A percentile compares a stretch with the other conserved stretches of the same genome.
These are phyloP conservation scores for Spheniscus mendiculus DNA, from an alignment of 2,113 vertebrate genomes.

Conservation along the genomic window DNA sequence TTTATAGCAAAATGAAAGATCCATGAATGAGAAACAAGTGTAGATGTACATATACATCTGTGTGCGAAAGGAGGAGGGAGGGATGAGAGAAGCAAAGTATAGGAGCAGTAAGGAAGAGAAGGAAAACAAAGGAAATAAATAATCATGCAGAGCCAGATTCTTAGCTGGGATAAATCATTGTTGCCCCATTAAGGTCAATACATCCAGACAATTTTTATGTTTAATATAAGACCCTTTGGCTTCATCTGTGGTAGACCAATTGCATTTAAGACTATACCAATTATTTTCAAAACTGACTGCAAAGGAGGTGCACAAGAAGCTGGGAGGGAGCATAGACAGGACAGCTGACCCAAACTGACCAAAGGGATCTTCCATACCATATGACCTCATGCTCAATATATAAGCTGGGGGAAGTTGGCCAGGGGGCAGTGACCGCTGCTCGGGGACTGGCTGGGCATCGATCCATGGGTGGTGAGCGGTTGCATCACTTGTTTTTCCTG, in stretches of 20 bases:
- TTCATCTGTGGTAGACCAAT: not conserved
- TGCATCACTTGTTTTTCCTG: too few species aligned
- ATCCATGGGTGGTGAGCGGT: too few species aligned
- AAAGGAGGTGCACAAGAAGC: too few species aligned
- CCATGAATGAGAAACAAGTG: not conserved
- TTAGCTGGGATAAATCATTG: not conserved
- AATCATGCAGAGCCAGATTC: not conserved
- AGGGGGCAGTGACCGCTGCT: too few species aligned
- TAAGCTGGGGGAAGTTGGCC: too few species aligned
- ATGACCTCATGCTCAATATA: too few species aligned
- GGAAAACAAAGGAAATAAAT: not conserved
- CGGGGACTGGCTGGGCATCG: too few species aligned
- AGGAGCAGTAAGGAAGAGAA: not conserved
- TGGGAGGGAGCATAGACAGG: too few species aligned
- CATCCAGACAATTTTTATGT: not conserved
- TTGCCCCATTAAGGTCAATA: not conserved
- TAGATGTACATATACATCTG: not conserved
- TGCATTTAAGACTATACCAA: not conserved
- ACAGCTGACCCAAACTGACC: too few species aligned
- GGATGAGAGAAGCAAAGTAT: not conserved
- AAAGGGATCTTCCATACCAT: too few species aligned
- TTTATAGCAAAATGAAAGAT: not conserved
- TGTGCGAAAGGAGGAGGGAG: not conserved
- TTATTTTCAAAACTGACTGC: not conserved
- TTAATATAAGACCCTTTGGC: not conserved